Evolutionary conservation across 2,797 vertebrate genomes (phyloP).

Genomic region (Eutrigla gurnardus): DNA sequence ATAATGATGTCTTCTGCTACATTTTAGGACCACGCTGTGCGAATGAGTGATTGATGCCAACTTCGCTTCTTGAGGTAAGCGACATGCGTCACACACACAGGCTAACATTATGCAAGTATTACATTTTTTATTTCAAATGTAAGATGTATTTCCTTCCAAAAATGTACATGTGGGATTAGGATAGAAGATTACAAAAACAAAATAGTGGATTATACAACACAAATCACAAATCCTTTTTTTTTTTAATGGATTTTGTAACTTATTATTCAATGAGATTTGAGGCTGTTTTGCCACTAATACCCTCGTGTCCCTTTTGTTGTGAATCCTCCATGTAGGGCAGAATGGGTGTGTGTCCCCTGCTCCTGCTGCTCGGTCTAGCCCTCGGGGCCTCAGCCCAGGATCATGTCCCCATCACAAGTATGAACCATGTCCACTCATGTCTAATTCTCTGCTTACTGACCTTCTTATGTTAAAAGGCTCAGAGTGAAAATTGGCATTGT

Average conservation of each 20-base stretch:
- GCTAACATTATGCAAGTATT: constrained; percentile 3
- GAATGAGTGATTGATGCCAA: constrained; percentile 87
- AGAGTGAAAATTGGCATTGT: background rate
- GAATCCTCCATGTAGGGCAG: constrained; percentile 77
- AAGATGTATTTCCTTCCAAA: constrained; percentile 21
- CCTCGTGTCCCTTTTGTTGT: constrained; percentile 16
- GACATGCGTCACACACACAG: background rate
- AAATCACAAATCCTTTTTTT: no score
- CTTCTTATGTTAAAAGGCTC: background rate
- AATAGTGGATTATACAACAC: constrained; percentile 19
- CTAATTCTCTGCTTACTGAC: background rate
- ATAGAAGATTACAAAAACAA: constrained; percentile 23
- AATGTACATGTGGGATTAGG: constrained; percentile 41
- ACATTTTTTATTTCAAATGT: constrained; percentile 19
- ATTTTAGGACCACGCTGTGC: constrained; percentile 76
- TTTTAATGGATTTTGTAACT: background rate
- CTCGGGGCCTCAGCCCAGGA: constrained; percentile 76
- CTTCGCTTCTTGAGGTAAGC: constrained; percentile 81
- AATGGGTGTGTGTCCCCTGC: constrained; percentile 87
- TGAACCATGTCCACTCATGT: background rate
- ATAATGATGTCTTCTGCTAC: constrained; percentile 14
- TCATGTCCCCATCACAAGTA: constrained; percentile 67
- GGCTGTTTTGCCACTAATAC: constrained; percentile 23
- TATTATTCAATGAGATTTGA: constrained; percentile 17
- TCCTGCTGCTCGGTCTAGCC: constrained; percentile 82